Conservation (phyloP, 2,113 vertebrate species). For the Symphodus melops region DNA sequence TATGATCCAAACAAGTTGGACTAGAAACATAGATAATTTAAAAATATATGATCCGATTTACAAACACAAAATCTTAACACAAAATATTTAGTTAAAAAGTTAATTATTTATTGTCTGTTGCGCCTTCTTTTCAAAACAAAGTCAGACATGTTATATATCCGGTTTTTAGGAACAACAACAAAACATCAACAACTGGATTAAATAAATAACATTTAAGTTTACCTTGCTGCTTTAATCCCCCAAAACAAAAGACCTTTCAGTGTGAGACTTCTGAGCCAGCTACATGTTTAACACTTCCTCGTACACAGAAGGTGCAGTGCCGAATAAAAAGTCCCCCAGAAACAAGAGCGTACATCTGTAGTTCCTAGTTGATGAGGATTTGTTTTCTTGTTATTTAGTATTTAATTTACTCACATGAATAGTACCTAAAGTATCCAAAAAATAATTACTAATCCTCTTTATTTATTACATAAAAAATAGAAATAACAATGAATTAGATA, state of each 20-base stretch:
- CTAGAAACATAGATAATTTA: too few species aligned
- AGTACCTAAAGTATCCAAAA: not conserved
- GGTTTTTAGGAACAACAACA: not conserved
- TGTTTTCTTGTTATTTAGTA: not conserved
- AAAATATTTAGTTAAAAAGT: too few species aligned
- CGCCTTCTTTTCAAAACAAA: not conserved
- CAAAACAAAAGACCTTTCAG: not conserved
- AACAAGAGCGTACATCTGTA: slow-evolving; percentile 34
- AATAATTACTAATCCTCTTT: too few species aligned
- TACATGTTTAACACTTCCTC: slow-evolving; percentile 24
- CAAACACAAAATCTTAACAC: too few species aligned
- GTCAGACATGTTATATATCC: not conserved
- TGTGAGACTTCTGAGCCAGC: not conserved
- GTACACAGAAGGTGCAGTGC: not conserved
- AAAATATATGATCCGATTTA: too few species aligned
- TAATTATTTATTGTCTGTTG: too few species aligned
- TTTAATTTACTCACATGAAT: not conserved
- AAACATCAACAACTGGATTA: not conserved
- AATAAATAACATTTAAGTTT: not conserved
- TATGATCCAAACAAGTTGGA: too few species aligned
- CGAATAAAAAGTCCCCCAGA: slow-evolving; percentile 37
- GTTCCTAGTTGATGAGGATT: not conserved
- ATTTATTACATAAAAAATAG: too few species aligned
- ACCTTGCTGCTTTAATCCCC: slow-evolving; percentile 16
- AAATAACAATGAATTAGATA: too few species aligned